phyloP scores from a whole-genome alignment of 2,113 vertebrate species.

The Cinclus mexicanus region DNA sequence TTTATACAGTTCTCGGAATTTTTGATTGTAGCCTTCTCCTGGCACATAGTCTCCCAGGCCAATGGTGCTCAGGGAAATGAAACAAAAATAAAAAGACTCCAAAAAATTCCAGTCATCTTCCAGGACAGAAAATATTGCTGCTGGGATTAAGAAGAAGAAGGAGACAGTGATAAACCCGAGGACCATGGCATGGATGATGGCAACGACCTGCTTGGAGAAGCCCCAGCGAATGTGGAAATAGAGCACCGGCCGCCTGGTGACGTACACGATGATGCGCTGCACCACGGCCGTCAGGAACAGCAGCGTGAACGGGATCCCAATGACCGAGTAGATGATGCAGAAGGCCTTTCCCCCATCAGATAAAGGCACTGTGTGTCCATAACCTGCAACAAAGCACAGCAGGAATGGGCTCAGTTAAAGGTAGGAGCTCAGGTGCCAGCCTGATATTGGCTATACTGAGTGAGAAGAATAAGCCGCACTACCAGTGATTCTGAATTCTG shows the following conservation, averaged over 20 bases:
- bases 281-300: slow-evolving; percentile 96
- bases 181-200: slow-evolving; percentile 82
- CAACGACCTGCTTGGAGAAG: slow-evolving; percentile 88
- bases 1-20: slow-evolving; percentile 92
- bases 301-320: slow-evolving; percentile 95
- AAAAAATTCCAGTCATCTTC: slow-evolving; percentile 98
- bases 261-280: slow-evolving; percentile 89
- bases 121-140: slow-evolving; percentile 88
- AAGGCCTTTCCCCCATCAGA: slow-evolving; percentile 95
- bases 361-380: slow-evolving; percentile 94
- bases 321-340: slow-evolving; percentile 93
- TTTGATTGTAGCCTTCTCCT: slow-evolving; percentile 90
- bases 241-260: slow-evolving; percentile 84
- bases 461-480: background rate
- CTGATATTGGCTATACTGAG: background rate
- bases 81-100: slow-evolving; percentile 97
- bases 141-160: slow-evolving; percentile 93
- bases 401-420: background rate
- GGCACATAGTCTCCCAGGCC: slow-evolving; percentile 96
- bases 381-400: slow-evolving; percentile 76
- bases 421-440: background rate
- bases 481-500: background rate
- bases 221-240: slow-evolving; percentile 91
- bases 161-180: slow-evolving; percentile 83
- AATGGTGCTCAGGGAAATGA: slow-evolving; percentile 96